Percentiles rank a stretch among this genome's conserved stretches.
Conservation (phyloP, 2,113 vertebrate genomes). For the Oceanodroma tethys region DNA sequence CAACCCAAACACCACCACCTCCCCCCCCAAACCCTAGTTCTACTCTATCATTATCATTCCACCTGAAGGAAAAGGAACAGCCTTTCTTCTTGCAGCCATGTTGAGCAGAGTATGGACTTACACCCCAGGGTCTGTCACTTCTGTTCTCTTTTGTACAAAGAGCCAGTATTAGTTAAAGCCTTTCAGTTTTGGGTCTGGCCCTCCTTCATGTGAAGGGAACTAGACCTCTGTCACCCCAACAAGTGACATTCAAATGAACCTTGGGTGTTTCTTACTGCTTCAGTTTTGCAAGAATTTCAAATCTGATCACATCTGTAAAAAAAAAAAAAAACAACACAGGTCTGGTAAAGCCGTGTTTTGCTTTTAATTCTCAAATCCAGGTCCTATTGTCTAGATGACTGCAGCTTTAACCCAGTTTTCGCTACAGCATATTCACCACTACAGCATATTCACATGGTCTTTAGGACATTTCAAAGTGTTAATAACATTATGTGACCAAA, state of each 20-base stretch:
- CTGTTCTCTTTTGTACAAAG: not conserved
- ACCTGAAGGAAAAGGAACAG: not conserved
- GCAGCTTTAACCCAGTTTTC: constrained; percentile 1
- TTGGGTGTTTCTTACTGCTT: not conserved
- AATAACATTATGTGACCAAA: not conserved
- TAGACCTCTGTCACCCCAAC: not conserved
- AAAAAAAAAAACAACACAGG: too few relatives aligned
- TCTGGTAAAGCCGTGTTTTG: not conserved
- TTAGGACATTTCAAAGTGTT: not conserved
- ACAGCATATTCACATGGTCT: not conserved
- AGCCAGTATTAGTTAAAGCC: not conserved
- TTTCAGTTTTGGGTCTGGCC: not conserved
- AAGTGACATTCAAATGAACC: not conserved
- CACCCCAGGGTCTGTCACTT: not conserved
- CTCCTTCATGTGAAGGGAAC: not conserved
- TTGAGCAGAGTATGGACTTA: not conserved
- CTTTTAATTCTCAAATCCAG: constrained; percentile 20
- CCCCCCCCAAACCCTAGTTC: not conserved
- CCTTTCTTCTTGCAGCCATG: not conserved
- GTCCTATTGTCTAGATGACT: not conserved
- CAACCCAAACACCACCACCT: not conserved
- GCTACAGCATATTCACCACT: not conserved
- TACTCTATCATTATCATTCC: not conserved
- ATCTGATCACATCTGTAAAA: not conserved
- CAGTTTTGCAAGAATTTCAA: not conserved